Evolutionary conservation across 2,888 invertebrate species (phyloP).

Genomic region (Trisateles emortualis): DNA sequence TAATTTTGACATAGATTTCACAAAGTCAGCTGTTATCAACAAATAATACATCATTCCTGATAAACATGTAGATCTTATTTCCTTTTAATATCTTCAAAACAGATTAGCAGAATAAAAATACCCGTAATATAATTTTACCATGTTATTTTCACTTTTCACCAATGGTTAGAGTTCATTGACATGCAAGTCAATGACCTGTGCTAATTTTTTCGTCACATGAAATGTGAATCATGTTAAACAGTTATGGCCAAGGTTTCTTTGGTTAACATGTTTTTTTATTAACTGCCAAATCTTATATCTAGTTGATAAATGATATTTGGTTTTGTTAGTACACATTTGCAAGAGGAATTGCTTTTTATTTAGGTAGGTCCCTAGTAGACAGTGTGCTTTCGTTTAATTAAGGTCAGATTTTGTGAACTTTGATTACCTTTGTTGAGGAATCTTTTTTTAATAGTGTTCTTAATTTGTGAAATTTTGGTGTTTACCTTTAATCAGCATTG

Average conservation of each 20-base stretch:
- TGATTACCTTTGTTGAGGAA: background rate
- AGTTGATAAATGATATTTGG: background rate
- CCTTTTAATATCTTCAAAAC: too few species aligned
- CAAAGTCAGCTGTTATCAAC: too few species aligned
- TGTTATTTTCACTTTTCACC: constrained; percentile 42
- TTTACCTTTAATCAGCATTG: too few species aligned
- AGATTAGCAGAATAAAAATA: too few species aligned
- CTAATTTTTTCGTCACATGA: constrained; percentile 54
- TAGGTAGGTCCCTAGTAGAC: background rate
- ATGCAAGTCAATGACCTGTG: constrained; percentile 59
- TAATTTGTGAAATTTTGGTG: background rate
- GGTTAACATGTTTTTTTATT: constrained; percentile 39
- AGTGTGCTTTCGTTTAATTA: background rate
- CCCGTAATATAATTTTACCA: background rate
- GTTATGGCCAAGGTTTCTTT: constrained; percentile 66
- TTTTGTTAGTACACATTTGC: background rate
- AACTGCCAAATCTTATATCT: constrained; percentile 4
- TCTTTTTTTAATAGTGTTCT: background rate
- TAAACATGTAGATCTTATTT: too few species aligned
- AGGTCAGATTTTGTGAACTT: background rate
- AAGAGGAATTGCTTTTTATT: background rate
- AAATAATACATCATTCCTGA: too few species aligned
- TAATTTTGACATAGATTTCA: too few species aligned
- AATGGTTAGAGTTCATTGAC: constrained; percentile 59
- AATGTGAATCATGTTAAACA: constrained; percentile 57